phyloP scores from a whole-genome alignment of 2,113 vertebrate genomes.

The Epinephelus lanceolatus region DNA sequence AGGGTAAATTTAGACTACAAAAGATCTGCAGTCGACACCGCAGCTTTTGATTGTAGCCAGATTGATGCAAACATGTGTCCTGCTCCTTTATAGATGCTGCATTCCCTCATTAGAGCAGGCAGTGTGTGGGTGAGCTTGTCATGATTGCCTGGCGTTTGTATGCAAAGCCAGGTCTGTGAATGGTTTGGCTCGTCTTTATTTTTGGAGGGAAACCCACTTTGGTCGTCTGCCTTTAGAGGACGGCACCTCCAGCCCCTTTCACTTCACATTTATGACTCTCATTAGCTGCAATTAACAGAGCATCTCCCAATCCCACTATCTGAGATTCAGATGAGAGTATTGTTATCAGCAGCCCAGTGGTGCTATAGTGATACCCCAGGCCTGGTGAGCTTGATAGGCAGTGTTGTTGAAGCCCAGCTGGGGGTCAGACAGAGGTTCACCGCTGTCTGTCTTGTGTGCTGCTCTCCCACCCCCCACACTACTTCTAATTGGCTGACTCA shows the following conservation, averaged over 20 bases:
- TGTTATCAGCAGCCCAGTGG: slow-evolving; percentile 58
- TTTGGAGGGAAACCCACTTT: slow-evolving; percentile 68
- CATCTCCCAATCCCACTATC: slow-evolving; percentile 21
- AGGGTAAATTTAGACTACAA: slow-evolving; percentile 64
- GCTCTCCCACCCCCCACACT: slow-evolving; percentile 54
- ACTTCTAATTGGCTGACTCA: slow-evolving; percentile 77
- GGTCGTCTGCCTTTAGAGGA: slow-evolving; percentile 16
- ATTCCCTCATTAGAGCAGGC: slow-evolving; percentile 27
- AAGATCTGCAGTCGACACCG: slow-evolving; percentile 14
- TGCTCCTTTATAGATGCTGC: slow-evolving; percentile 8
- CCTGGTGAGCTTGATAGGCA: slow-evolving; percentile 47
- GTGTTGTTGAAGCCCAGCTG: slow-evolving; percentile 70
- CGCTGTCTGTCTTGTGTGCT: slow-evolving; percentile 54
- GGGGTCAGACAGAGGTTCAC: slow-evolving; percentile 77
- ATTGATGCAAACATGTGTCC: slow-evolving; percentile 29
- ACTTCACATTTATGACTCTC: slow-evolving; percentile 68
- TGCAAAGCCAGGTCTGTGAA: slow-evolving; percentile 32
- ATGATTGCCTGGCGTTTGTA: slow-evolving; percentile 30
- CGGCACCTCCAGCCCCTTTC: slow-evolving; percentile 41
- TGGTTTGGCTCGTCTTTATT: slow-evolving; percentile 29
- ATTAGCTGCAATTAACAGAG: slow-evolving; percentile 62
- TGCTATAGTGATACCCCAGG: slow-evolving; percentile 25
- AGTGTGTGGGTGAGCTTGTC: slow-evolving; percentile 28
- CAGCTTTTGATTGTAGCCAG: slow-evolving; percentile 53
- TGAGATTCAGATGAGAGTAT: slow-evolving; percentile 57